These are phyloP conservation scores for Nesidiocoris tenuis DNA, from an alignment of 2,888 invertebrate genomes.

Conservation along the genomic window DNA sequence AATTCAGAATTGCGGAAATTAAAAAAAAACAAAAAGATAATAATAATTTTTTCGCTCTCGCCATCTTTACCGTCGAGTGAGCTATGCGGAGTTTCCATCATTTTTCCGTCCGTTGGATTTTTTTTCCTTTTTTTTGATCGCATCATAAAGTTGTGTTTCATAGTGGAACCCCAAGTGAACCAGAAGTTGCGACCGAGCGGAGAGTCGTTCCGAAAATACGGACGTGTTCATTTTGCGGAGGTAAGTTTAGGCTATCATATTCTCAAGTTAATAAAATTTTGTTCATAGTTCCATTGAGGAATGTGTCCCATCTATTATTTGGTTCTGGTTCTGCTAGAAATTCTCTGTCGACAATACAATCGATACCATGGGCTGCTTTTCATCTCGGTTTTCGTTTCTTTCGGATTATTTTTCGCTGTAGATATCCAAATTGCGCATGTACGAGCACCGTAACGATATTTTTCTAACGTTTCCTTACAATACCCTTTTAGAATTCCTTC, in stretches of 20 bases:
- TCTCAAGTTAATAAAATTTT: constrained; percentile 40
- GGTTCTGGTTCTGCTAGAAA: constrained; percentile 47
- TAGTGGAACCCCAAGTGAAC: constrained; percentile 28
- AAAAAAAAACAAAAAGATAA: no score
- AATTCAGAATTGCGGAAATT: background rate
- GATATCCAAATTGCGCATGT: constrained; percentile 34
- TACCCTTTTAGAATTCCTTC: background rate
- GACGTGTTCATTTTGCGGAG: constrained; percentile 33
- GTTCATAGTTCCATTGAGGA: constrained; percentile 51
- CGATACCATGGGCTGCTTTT: constrained; percentile 35
- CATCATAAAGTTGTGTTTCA: constrained; percentile 33
- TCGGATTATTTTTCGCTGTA: constrained; percentile 32
- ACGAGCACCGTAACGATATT: background rate
- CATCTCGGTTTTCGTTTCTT: constrained; percentile 33
- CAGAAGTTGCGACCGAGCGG: constrained; percentile 24
- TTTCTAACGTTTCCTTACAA: background rate
- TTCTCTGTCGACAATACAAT: constrained; percentile 8
- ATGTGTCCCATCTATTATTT: constrained; percentile 52
- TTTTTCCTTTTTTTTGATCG: constrained; percentile 21
- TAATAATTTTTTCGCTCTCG: background rate
- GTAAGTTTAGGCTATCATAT: constrained; percentile 46
- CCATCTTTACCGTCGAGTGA: background rate
- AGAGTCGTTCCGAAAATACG: constrained; percentile 23
- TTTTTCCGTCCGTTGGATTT: constrained; percentile 12
- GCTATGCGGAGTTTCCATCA: background rate